A percentile compares a stretch with the other conserved stretches of the same genome.
Conservation (phyloP, 2,797 vertebrate genomes). For the Decapterus maruadsi region DNA sequence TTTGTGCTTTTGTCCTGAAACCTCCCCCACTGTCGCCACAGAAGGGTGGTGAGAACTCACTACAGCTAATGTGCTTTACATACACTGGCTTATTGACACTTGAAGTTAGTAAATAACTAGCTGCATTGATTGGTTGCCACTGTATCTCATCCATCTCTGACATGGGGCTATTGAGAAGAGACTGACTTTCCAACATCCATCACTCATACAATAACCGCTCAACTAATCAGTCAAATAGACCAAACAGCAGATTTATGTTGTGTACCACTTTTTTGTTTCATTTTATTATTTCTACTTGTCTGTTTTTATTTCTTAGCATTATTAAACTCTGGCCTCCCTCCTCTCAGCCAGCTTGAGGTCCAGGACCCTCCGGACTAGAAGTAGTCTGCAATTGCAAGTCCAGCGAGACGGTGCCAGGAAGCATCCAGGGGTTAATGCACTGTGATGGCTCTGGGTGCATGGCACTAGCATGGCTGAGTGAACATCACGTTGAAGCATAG, state of each 20-base stretch:
- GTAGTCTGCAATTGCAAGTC: constrained; percentile 51
- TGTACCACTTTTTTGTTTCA: constrained; percentile 6
- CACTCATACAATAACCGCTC: constrained; percentile 47
- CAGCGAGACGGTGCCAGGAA: constrained; percentile 59
- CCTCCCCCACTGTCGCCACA: not conserved
- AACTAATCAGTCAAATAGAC: constrained; percentile 27
- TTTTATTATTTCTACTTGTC: not conserved
- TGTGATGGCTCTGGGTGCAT: constrained; percentile 69
- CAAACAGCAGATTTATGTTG: constrained; percentile 43
- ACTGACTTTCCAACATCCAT: constrained; percentile 59
- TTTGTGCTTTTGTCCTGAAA: constrained; percentile 26
- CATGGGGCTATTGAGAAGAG: constrained; percentile 41
- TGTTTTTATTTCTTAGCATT: constrained; percentile 11
- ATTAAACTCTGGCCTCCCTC: constrained; percentile 40
- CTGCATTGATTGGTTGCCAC: constrained; percentile 61
- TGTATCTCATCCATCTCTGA: constrained; percentile 68
- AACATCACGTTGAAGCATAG: constrained; percentile 70
- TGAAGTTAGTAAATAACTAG: constrained; percentile 60
- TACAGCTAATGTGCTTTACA: not conserved
- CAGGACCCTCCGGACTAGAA: constrained; percentile 30
- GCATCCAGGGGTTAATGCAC: constrained; percentile 72
- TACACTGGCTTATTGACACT: constrained; percentile 50
- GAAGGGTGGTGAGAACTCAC: constrained; percentile 9
- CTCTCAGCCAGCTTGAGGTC: constrained; percentile 35
- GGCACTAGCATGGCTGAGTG: constrained; percentile 66